A percentile compares a stretch with the other conserved stretches of the same genome.
These are phyloP conservation scores for Silurus meridionalis DNA, from an alignment of 2,113 vertebrate species.

Conservation along the genomic window DNA sequence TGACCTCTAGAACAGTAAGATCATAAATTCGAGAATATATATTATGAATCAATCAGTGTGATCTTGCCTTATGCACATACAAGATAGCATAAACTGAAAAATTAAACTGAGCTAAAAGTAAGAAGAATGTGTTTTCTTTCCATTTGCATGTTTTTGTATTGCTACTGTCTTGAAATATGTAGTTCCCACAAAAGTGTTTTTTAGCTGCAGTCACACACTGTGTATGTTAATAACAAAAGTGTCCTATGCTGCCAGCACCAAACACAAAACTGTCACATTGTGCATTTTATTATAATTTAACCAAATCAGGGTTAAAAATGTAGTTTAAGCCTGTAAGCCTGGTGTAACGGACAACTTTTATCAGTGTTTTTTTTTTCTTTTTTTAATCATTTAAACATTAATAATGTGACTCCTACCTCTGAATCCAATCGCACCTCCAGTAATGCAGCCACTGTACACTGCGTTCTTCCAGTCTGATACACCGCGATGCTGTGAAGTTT, in stretches of 20 bases:
- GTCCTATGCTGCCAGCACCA: neutral
- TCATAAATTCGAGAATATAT: too few species aligned
- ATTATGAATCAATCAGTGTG: neutral
- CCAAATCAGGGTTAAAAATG: neutral
- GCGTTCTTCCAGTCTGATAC: conserved; percentile 97
- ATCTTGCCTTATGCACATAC: neutral
- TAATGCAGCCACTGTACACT: conserved; percentile 92
- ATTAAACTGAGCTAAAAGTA: neutral
- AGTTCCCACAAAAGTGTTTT: neutral
- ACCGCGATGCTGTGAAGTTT: conserved; percentile 83
- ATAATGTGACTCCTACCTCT: conserved; percentile 75
- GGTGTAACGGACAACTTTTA: neutral
- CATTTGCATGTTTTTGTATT: neutral
- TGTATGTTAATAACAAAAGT: neutral
- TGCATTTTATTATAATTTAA: neutral
- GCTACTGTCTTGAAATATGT: too few species aligned
- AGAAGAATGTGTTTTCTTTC: neutral
- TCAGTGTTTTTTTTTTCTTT: too few species aligned
- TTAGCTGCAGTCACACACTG: neutral
- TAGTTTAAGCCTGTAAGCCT: neutral
- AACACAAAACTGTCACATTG: neutral
- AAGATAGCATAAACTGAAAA: neutral
- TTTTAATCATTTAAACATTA: neutral
- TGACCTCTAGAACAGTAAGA: neutral
- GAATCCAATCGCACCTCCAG: conserved; percentile 92